phyloP scores from a whole-genome alignment of 2,888 invertebrate genomes.

The Arge pagana region DNA sequence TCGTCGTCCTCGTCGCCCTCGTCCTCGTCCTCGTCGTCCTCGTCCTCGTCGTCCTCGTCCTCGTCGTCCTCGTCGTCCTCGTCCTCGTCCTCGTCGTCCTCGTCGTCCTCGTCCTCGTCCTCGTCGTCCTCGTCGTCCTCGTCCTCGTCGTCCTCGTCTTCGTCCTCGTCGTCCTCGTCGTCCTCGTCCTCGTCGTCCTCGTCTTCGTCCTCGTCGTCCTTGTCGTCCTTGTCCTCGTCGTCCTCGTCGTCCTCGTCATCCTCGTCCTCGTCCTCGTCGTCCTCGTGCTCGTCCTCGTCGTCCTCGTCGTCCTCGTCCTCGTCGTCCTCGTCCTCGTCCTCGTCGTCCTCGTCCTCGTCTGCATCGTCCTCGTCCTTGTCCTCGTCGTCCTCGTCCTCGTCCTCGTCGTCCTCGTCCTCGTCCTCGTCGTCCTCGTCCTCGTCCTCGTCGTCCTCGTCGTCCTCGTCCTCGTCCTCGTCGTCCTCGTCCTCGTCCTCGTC shows the following conservation, averaged over 20 bases:
- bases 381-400: neutral
- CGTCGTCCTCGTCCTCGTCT: too few species aligned
- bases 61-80: neutral
- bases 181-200: too few species aligned
- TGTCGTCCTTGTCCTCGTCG: too few species aligned
- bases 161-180: too few species aligned
- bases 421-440: neutral
- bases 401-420: neutral
- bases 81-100: neutral
- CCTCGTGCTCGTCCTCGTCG: neutral
- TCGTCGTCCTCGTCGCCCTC: neutral
- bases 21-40: too few species aligned
- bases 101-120: neutral
- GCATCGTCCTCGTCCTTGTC: too few species aligned
- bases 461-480: neutral
- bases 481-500: neutral
- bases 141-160: too few species aligned
- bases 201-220: too few species aligned
- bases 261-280: too few species aligned
- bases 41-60: neutral
- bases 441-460: neutral
- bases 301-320: neutral
- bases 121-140: neutral
- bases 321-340: neutral
- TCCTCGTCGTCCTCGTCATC: too few species aligned